These are phyloP conservation scores for Mallotus villosus DNA, from an alignment of 2,797 vertebrate species.

Conservation along the genomic window DNA sequence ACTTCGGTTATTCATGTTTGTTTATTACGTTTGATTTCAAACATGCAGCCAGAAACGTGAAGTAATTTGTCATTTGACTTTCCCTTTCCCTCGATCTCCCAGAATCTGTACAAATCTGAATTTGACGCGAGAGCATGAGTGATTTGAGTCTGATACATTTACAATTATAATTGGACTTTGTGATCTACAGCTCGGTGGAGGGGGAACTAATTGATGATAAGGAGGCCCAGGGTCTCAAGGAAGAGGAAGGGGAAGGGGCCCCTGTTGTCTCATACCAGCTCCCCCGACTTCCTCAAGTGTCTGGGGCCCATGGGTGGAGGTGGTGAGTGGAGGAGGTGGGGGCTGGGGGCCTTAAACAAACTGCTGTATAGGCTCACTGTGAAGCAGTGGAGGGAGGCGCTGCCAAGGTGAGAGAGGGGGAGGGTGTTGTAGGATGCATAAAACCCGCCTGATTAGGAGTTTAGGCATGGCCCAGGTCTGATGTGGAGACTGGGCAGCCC, in stretches of 20 bases:
- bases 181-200: constrained; percentile 71
- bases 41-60: neutral
- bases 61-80: neutral
- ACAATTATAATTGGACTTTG: constrained; percentile 34
- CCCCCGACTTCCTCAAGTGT: constrained; percentile 77
- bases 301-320: constrained; percentile 81
- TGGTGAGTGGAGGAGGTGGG: constrained; percentile 55
- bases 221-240: constrained; percentile 78
- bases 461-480: constrained; percentile 82
- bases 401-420: constrained; percentile 57
- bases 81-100: neutral
- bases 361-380: constrained; percentile 78
- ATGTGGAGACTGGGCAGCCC: constrained; percentile 79
- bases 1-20: neutral
- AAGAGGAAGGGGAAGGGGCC: constrained; percentile 80
- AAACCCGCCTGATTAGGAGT: constrained; percentile 97
- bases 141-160: neutral
- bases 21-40: neutral
- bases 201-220: constrained; percentile 85
- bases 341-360: constrained; percentile 83
- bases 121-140: neutral
- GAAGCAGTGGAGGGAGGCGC: constrained; percentile 69
- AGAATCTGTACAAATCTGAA: neutral
- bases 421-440: constrained; percentile 84
- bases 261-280: constrained; percentile 85